phyloP scores from a whole-genome alignment of 2,888 invertebrate genomes.

The Cephus nigrinus region DNA sequence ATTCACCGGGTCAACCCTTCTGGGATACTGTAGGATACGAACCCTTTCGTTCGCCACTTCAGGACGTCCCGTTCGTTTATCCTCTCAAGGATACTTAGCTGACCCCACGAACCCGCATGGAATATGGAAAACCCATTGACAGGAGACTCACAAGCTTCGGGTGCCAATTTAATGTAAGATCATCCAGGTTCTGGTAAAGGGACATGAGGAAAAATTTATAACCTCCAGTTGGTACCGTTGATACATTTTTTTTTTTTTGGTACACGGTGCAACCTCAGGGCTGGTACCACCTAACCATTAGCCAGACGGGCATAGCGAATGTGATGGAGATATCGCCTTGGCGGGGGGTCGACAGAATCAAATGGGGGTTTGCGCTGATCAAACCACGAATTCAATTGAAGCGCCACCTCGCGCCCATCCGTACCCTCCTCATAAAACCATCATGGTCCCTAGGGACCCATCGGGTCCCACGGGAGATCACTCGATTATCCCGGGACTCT shows the following conservation, averaged over 20 bases:
- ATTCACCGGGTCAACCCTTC: not conserved
- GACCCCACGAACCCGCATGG: not conserved
- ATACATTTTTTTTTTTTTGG: not conserved
- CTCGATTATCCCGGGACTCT: conserved; percentile 44
- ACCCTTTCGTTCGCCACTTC: not conserved
- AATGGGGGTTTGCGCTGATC: conserved; percentile 51
- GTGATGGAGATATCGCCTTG: conserved; percentile 10
- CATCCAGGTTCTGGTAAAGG: not conserved
- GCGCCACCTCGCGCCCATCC: conserved; percentile 49
- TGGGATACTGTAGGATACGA: not conserved
- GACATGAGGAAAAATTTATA: not conserved
- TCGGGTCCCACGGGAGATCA: conserved; percentile 51
- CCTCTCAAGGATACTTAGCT: not conserved
- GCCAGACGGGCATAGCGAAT: conserved; percentile 14
- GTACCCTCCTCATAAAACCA: conserved; percentile 36
- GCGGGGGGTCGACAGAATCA: conserved; percentile 21
- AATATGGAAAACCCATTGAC: not conserved
- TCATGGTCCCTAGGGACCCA: conserved; percentile 30
- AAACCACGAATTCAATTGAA: conserved; percentile 63
- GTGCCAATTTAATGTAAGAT: not conserved
- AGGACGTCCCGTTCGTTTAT: not conserved
- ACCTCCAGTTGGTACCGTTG: not conserved
- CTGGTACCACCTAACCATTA: not conserved
- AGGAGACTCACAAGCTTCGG: not conserved
- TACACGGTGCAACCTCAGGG: not conserved